These are phyloP conservation scores for Falco rusticolus DNA, from an alignment of 2,797 vertebrate species.

Conservation along the genomic window DNA sequence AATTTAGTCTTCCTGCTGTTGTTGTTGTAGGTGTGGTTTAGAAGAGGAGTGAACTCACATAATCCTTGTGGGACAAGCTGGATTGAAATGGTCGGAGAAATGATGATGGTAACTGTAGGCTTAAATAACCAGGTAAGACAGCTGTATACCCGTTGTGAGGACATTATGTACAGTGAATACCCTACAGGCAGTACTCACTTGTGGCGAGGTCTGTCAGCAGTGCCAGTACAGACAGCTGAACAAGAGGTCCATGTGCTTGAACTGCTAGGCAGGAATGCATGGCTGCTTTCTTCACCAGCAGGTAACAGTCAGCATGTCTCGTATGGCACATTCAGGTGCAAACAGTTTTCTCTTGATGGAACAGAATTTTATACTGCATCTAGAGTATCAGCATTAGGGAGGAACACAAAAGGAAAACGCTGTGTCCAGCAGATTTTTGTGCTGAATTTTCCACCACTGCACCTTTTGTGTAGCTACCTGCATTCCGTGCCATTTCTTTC, in stretches of 20 bases:
- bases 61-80: slow-evolving; percentile 95
- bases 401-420: not conserved
- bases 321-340: not conserved
- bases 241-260: not conserved
- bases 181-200: not conserved
- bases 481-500: not conserved
- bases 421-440: not conserved
- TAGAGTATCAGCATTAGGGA: not conserved
- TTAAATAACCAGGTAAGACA: slow-evolving; percentile 91
- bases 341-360: not conserved
- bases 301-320: not conserved
- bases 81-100: slow-evolving; percentile 96
- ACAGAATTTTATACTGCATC: not conserved
- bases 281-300: not conserved
- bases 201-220: not conserved
- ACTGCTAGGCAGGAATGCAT: not conserved
- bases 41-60: slow-evolving; percentile 93
- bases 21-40: slow-evolving; percentile 91
- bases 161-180: too few species aligned
- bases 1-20: not conserved
- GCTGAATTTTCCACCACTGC: not conserved
- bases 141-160: not conserved
- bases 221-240: not conserved
- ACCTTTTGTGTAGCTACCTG: not conserved
- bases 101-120: slow-evolving; percentile 93